Conservation (phyloP, 2,113 vertebrate genomes). For the Cisticola juncidis region DNA sequence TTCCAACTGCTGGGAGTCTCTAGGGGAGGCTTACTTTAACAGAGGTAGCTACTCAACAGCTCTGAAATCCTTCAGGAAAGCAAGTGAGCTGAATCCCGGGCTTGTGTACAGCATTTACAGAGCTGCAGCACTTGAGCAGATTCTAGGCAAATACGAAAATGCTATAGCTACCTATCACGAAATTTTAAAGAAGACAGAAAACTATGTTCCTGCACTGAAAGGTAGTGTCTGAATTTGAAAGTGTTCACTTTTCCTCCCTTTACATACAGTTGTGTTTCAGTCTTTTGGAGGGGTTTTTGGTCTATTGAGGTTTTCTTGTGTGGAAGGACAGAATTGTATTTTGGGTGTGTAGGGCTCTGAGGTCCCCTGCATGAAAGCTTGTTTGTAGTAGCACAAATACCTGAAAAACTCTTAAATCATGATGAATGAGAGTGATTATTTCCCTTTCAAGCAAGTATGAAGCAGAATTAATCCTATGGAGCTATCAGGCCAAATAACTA, state of each 20-base stretch:
- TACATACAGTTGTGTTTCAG: neutral
- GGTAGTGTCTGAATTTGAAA: conserved; percentile 71
- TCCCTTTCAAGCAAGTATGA: neutral
- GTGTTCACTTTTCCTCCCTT: neutral
- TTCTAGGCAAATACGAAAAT: conserved; percentile 88
- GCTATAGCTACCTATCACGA: conserved; percentile 85
- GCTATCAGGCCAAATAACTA: neutral
- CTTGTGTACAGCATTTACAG: conserved; percentile 91
- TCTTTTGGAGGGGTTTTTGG: neutral
- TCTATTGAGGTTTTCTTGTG: neutral
- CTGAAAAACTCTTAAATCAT: neutral
- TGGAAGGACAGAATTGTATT: neutral
- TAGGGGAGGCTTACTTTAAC: conserved; percentile 93
- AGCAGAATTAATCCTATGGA: neutral
- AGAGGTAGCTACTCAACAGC: conserved; percentile 91
- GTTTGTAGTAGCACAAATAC: neutral
- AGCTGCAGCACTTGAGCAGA: conserved; percentile 91
- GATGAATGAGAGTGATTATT: neutral
- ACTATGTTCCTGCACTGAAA: conserved; percentile 95
- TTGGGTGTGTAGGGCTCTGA: neutral
- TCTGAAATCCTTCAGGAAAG: conserved; percentile 90
- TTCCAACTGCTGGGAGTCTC: conserved; percentile 93
- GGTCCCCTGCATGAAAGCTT: neutral
- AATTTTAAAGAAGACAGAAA: conserved; percentile 80
- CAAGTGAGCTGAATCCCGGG: conserved; percentile 86